These are phyloP conservation scores for Callimorpha dominula DNA, from an alignment of 2,888 invertebrate species.

Conservation along the genomic window DNA sequence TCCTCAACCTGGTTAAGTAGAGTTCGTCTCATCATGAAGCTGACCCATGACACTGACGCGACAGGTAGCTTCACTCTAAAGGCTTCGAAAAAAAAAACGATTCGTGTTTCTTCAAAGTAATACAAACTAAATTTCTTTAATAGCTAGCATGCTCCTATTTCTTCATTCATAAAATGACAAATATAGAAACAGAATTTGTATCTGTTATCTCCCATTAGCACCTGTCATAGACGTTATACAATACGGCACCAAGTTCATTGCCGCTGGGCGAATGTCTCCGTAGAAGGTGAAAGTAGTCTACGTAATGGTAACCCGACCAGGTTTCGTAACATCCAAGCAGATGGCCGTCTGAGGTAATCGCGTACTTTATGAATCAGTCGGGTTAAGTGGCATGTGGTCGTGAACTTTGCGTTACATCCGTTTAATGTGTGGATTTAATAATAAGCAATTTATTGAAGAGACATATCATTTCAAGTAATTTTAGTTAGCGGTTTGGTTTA, in stretches of 20 bases:
- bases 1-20: too few species aligned
- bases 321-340: slow-evolving; percentile 49
- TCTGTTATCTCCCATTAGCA: slow-evolving; percentile 11
- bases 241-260: slow-evolving; percentile 74
- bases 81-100: not conserved
- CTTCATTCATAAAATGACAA: not conserved
- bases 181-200: not conserved
- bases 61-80: not conserved
- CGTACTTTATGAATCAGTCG: slow-evolving; percentile 34
- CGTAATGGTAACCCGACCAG: slow-evolving; percentile 56
- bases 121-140: not conserved
- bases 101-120: not conserved
- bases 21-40: not conserved
- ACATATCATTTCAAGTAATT: not conserved
- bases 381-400: slow-evolving; percentile 46
- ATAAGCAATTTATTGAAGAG: not conserved
- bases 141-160: not conserved
- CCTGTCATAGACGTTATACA: slow-evolving; percentile 54
- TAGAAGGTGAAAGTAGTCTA: slow-evolving; percentile 71
- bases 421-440: slow-evolving; percentile 2
- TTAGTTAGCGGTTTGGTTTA: not conserved
- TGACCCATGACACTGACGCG: not conserved
- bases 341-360: slow-evolving; percentile 32
- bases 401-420: slow-evolving; percentile 43
- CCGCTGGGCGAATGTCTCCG: slow-evolving; percentile 67